These are phyloP conservation scores for Ochotona princeps DNA, from an alignment of 2,113 vertebrate species.

Conservation along the genomic window DNA sequence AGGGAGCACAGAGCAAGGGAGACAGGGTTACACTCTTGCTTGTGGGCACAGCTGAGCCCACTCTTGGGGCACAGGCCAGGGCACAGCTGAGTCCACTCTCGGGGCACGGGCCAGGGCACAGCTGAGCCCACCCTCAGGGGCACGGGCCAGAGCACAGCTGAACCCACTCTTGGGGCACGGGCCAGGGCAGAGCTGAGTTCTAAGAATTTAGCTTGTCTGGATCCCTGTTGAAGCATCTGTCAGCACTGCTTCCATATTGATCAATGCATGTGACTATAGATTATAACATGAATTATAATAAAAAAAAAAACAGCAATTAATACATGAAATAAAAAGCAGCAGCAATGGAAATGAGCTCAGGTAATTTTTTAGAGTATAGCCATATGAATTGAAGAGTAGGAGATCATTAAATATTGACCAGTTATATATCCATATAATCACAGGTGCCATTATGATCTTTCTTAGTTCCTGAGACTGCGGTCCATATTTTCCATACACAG, in stretches of 20 bases:
- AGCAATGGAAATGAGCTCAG: background rate
- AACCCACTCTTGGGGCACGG: accelerated
- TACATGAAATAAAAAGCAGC: background rate
- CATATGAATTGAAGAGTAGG: background rate
- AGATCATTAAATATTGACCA: background rate
- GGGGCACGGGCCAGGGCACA: too few species aligned
- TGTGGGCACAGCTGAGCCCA: too few species aligned
- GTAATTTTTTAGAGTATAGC: background rate
- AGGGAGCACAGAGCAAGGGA: constrained; percentile 76
- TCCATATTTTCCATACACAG: background rate
- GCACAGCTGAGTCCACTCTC: too few species aligned
- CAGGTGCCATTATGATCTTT: background rate
- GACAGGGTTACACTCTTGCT: background rate
- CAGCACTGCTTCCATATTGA: background rate
- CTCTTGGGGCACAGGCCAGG: too few species aligned
- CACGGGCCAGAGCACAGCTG: accelerated
- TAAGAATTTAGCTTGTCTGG: background rate
- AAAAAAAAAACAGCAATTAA: background rate
- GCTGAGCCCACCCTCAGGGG: too few species aligned
- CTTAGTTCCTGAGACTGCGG: background rate
- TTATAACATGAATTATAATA: background rate
- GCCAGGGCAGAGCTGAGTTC: accelerated
- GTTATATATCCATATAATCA: background rate
- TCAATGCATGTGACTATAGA: too few species aligned
- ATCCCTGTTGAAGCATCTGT: background rate